Evolutionary conservation across 2,888 invertebrate genomes (phyloP), one percentile per base, ranked within the genome.

Genomic region (Andrena flavipes): DNA sequence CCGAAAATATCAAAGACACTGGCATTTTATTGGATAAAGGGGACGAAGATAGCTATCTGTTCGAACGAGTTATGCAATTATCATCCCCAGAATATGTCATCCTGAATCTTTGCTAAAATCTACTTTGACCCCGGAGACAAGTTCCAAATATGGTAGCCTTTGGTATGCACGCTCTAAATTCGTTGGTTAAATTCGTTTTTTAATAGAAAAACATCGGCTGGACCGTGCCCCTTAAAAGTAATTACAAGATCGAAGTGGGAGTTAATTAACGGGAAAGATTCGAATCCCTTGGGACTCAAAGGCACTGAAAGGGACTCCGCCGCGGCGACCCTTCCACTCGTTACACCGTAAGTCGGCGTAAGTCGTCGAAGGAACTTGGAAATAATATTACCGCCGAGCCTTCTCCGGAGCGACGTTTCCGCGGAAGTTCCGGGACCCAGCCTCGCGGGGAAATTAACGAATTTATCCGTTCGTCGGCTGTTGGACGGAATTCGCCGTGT

Each of bases 381-480:
- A 70, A 79, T 64, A 64, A 76, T 64, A 70, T 79, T 76, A 76
- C 49, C 29, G 59, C 10, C 29, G 68, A 63, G 63, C 35, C 56
- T 68, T 56, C 33, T 54, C 13, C 42, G 26, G n/a, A 42, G 35
- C 69, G 20, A 29, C 64, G 30, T 60, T 56, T 48, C 63, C 56
- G 20, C 23, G 68, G 35, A 73, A 76, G 29, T 62, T 77, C 8
- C 65, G 59, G 33, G 29, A 20, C 56, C 69, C 6, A 20, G 23
- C 33, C 67, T 69, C 23, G 67, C 62, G 80, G 65, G 56, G 62
- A 80, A 80, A 86, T 86, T 81, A 85, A 85, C 81, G 81, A 86
- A 81, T 86, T 81, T 79, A 84, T 76, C 63, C 59, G 29, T 65
- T 74, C 76, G 69, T 74, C 74, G 54, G 72, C 51, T 35, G 49